Percentiles rank a stretch among this genome's conserved stretches.
These are phyloP conservation scores for Gymnocephalus cernua DNA, from an alignment of 2,113 vertebrate genomes.

Conservation along the genomic window DNA sequence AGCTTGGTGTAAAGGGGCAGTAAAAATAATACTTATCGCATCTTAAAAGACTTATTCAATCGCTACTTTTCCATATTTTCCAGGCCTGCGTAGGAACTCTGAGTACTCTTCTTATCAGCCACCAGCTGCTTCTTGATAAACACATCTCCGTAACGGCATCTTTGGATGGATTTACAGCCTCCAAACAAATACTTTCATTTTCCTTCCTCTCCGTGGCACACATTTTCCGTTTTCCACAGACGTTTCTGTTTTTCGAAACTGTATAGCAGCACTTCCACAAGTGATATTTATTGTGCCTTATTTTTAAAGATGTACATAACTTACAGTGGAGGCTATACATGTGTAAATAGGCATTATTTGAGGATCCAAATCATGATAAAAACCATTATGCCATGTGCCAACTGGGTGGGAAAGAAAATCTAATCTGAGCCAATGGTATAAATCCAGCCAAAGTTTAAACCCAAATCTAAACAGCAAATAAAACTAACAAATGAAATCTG, in stretches of 20 bases:
- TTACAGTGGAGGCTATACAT: constrained; percentile 7
- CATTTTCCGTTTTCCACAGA: not conserved
- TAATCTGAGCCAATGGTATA: constrained; percentile 6
- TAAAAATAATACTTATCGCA: not conserved
- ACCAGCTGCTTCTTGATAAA: constrained; percentile 25
- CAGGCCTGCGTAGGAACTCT: constrained; percentile 35
- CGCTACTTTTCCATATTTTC: not conserved
- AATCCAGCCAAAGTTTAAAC: constrained; percentile 34
- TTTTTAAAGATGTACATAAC: not conserved
- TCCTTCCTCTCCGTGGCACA: constrained; percentile 2
- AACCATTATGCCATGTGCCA: not conserved
- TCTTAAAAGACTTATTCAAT: not conserved
- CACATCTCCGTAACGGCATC: not conserved
- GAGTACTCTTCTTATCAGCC: constrained; percentile 10
- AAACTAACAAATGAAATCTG: constrained; percentile 30
- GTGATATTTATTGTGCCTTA: constrained; percentile 5
- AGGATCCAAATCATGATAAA: constrained; percentile 1
- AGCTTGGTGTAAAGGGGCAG: not conserved
- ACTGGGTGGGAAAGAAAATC: constrained; percentile 2
- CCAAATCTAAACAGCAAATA: constrained; percentile 19
- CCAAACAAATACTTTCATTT: constrained; percentile 29
- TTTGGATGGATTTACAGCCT: constrained; percentile 14
- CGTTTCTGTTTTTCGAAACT: not conserved
- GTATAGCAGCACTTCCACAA: not conserved
- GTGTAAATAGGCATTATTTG: constrained; percentile 4